Evolutionary conservation across 2,888 invertebrate genomes (phyloP).

Genomic region (Synergus gifuensis): DNA sequence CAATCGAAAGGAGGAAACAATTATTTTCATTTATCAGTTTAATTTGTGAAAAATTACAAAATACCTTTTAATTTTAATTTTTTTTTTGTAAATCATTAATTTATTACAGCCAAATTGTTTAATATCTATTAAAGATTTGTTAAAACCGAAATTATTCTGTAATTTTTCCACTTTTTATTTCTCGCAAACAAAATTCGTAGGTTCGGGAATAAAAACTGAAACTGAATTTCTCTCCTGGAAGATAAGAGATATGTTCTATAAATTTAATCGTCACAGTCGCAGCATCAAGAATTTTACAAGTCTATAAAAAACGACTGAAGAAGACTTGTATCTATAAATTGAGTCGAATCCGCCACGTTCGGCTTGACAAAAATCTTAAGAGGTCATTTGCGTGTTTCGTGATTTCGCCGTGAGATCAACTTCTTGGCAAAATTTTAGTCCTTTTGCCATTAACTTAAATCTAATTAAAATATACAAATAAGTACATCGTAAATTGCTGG

Average conservation of each 20-base stretch:
- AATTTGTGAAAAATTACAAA: background rate
- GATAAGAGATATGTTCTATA: constrained; percentile 15
- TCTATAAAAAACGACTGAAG: background rate
- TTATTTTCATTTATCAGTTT: background rate
- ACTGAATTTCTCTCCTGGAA: constrained; percentile 12
- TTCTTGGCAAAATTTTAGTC: constrained; percentile 57
- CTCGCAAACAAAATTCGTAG: constrained; percentile 3
- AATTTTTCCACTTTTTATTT: constrained; percentile 4
- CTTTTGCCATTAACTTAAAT: constrained; percentile 61
- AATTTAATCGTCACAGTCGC: constrained; percentile 25
- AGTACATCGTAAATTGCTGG: constrained; percentile 64
- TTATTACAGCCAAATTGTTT: constrained; percentile 2
- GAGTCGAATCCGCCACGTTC: constrained; percentile 41
- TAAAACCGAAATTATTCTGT: constrained; percentile 5
- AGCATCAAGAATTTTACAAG: constrained; percentile 1
- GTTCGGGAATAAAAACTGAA: background rate
- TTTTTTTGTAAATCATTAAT: background rate
- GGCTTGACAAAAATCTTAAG: constrained; percentile 7
- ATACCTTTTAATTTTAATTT: background rate
- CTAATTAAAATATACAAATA: constrained; percentile 65
- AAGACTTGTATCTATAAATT: constrained; percentile 9
- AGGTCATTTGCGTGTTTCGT: constrained; percentile 52
- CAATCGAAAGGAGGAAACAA: constrained; percentile 20
- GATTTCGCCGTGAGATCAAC: constrained; percentile 65
- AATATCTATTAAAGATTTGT: background rate